Conservation (phyloP, 2,113 vertebrate species). For the Chloroceryle aenea region DNA sequence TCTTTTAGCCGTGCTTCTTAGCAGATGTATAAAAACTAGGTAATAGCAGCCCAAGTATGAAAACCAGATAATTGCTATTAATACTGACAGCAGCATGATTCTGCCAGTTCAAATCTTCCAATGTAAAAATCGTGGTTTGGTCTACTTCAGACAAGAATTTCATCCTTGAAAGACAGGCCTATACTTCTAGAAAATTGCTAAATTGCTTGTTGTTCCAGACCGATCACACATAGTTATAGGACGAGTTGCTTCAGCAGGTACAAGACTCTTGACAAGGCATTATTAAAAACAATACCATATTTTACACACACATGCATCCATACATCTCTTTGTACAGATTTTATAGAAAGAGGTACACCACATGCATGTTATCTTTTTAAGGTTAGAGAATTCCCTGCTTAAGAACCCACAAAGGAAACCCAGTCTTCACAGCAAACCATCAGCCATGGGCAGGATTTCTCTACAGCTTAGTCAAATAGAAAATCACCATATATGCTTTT, state of each 20-base stretch:
- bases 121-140: background rate
- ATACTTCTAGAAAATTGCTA: conserved; percentile 4
- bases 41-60: background rate
- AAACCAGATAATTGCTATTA: background rate
- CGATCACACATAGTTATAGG: background rate
- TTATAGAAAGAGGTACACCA: background rate
- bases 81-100: background rate
- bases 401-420: accelerated
- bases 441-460: background rate
- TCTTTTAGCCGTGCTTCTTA: background rate
- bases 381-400: background rate
- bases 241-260: background rate
- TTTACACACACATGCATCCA: background rate
- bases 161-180: conserved; percentile 10
- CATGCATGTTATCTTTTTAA: background rate
- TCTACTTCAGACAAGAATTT: conserved; percentile 25
- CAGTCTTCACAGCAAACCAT: background rate
- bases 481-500: background rate
- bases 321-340: background rate
- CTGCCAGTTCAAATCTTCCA: background rate
- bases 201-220: conserved; percentile 52
- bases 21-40: background rate
- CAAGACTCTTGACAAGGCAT: background rate
- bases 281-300: background rate
- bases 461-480: background rate